phyloP scores from a whole-genome alignment of 1,140 invertebrate species.

The Euwallacea fornicatus region DNA sequence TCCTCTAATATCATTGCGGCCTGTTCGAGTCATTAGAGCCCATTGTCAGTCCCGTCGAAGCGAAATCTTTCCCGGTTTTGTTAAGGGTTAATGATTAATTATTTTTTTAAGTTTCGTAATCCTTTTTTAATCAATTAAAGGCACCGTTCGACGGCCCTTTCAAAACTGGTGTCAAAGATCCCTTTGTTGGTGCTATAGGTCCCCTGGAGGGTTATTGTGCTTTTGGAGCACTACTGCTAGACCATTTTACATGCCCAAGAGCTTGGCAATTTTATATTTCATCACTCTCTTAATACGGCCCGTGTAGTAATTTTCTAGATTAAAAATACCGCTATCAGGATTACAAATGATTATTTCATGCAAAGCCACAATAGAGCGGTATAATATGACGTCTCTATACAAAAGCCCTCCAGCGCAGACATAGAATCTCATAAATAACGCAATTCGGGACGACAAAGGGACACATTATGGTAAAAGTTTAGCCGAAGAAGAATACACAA shows the following conservation, averaged over 20 bases:
- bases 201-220: background rate
- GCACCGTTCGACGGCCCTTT: constrained; percentile 40
- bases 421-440: constrained; percentile 41
- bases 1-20: constrained; percentile 48
- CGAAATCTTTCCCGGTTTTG: constrained; percentile 39
- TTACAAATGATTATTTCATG: constrained; percentile 16
- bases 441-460: constrained; percentile 39
- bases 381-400: constrained; percentile 37
- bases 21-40: constrained; percentile 49
- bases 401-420: constrained; percentile 38
- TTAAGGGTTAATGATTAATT: constrained; percentile 52
- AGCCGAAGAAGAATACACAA: constrained; percentile 39
- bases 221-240: background rate
- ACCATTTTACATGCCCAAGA: too few species aligned
- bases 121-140: constrained; percentile 50
- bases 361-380: constrained; percentile 11
- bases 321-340: too few species aligned
- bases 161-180: constrained; percentile 39
- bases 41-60: constrained; percentile 44
- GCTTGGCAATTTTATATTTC: too few species aligned
- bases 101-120: constrained; percentile 49
- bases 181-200: constrained; percentile 20
- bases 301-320: too few species aligned
- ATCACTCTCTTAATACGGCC: too few species aligned
- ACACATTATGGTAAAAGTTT: constrained; percentile 44